Percentiles rank a stretch among this genome's conserved stretches.
Conservation (phyloP, 2,888 invertebrate genomes). For the Papilio demoleus region DNA sequence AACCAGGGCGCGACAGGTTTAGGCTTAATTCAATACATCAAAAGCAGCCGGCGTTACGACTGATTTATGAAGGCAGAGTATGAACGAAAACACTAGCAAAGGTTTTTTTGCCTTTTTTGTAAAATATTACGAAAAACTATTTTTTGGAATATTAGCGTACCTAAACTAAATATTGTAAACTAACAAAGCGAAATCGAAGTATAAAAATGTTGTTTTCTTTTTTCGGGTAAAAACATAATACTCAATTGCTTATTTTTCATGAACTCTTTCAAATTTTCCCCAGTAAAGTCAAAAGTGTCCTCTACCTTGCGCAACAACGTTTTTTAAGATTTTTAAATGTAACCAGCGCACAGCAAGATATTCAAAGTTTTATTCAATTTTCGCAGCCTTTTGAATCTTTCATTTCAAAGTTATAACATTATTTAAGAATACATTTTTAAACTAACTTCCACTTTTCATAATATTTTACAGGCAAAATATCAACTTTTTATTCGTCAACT, state of each 20-base stretch:
- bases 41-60: constrained; percentile 37
- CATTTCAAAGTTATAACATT: constrained; percentile 29
- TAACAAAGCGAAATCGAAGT: too few species aligned
- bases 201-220: too few species aligned
- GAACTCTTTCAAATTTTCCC: neutral
- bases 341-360: neutral
- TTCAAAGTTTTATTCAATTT: constrained; percentile 25
- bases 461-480: neutral
- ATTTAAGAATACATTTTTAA: constrained; percentile 29
- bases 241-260: too few species aligned
- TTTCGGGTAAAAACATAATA: neutral
- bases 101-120: constrained; percentile 10
- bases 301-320: neutral
- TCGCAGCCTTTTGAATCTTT: constrained; percentile 29
- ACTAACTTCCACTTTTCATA: constrained; percentile 10
- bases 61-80: constrained; percentile 33
- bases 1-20: constrained; percentile 24
- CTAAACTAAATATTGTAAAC: neutral
- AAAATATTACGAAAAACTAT: constrained; percentile 13
- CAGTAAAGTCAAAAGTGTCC: neutral
- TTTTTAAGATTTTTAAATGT: constrained; percentile 11
- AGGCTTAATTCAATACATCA: constrained; percentile 38
- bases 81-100: constrained; percentile 20
- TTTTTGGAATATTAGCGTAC: neutral
- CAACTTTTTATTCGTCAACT: constrained; percentile 21